Base-by-base conservation (phyloP, 1,140 invertebrate genomes). In the Saxidomus purpurata region DNA sequence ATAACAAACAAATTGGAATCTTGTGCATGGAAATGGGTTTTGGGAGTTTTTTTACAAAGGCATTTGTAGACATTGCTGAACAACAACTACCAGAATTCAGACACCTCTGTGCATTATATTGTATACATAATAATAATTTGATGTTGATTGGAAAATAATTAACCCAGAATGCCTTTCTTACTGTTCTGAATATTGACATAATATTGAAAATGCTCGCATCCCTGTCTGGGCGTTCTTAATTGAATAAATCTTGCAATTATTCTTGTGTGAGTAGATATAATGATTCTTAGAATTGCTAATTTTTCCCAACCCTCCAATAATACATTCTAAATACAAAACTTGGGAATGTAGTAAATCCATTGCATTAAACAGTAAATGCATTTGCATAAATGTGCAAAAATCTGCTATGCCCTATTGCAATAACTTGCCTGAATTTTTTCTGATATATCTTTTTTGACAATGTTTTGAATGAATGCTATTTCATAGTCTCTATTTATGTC, bases 401-500 rank as follows among this genome's bases (percentile, higher is more conserved):
- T 47, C 82, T 79, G 85, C 74, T 88, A 88, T 88, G 86, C 86
- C 86, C 86, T 67, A 82, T 76, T 69, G 52, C 49, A 88, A 88
- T 88, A 71, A 88, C 86, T 77, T 88, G 86, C 86, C 86, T 88
- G 86, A 79, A 40, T 87, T 76, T 87, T 47, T 77, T 77, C 47
- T 55, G 22, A 61, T 88, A 79, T 88, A 59, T 88, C 55, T 67
- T 49, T 88, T 52, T 38, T 52, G 55, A 52, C 40, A 87, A 76
- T 81, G 28, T 61, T 71, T 88, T 88, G 77, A 47, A 69, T 88
- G 86, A 55, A 81, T 88, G 74, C 47, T 79, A 59, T 80, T 81
- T 71, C 55, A 77, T 47, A 43, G 43, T 88, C 87, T 93, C 91
- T 83, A 77, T 94, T 88, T 92, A 89, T 91, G 87, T 79, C 80